Evolutionary conservation across 2,113 vertebrate genomes (phyloP).

Genomic region (Dicentrarchus labrax): DNA sequence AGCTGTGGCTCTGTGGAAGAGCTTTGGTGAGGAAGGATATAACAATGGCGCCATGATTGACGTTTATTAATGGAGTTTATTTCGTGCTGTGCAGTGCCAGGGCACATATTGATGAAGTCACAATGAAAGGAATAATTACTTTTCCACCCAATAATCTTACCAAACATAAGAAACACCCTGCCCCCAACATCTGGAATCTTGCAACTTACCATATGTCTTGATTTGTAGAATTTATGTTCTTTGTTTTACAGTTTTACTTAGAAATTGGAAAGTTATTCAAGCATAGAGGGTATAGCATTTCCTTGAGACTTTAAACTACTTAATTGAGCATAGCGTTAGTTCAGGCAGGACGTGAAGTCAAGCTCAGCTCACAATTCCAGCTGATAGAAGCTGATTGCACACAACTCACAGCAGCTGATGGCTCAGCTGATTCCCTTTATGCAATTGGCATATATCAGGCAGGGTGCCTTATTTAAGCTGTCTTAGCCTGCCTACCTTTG

Average conservation of each 20-base stretch:
- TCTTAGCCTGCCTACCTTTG: too few species aligned
- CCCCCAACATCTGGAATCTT: not conserved
- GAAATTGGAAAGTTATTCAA: not conserved
- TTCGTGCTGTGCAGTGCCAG: not conserved
- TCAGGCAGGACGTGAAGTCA: too few species aligned
- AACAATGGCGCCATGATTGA: slow-evolving; percentile 1
- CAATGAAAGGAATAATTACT: not conserved
- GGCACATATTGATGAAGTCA: slow-evolving; percentile 10
- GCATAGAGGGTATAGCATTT: too few species aligned
- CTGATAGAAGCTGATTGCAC: too few species aligned
- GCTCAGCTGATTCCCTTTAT: too few species aligned
- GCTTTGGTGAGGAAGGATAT: not conserved
- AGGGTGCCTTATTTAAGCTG: too few species aligned
- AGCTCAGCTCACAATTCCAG: too few species aligned
- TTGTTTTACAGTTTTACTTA: not conserved
- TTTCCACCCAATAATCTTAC: not conserved
- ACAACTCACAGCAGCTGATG: too few species aligned
- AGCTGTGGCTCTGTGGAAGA: slow-evolving; percentile 34
- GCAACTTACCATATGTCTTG: not conserved
- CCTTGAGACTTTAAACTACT: too few species aligned
- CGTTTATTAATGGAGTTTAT: slow-evolving; percentile 36
- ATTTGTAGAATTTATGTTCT: not conserved
- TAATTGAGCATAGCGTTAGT: too few species aligned
- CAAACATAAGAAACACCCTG: not conserved
- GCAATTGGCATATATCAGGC: too few species aligned